phyloP scores from a whole-genome alignment of 2,113 vertebrate genomes.

The Columba janthina region DNA sequence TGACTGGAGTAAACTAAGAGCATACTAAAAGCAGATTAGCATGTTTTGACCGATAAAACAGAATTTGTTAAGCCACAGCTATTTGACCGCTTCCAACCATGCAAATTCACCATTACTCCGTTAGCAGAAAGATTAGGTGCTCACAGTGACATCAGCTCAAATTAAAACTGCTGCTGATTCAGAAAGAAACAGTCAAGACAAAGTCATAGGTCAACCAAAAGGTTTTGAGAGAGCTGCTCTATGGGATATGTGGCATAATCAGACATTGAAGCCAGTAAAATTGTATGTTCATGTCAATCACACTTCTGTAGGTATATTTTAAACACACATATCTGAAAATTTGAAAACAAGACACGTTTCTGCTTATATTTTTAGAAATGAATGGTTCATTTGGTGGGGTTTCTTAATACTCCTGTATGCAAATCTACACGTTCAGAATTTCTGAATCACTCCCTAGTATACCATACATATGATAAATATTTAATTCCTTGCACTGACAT shows the following conservation, averaged over 20 bases:
- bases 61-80: not conserved
- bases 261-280: not conserved
- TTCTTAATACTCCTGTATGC: not conserved
- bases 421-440: not conserved
- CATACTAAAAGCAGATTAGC: not conserved
- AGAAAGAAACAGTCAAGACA: not conserved
- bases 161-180: constrained; percentile 7
- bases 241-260: not conserved
- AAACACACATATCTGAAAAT: not conserved
- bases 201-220: not conserved
- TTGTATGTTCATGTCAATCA: not conserved
- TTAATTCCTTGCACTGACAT: constrained; percentile 17
- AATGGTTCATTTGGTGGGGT: not conserved
- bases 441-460: not conserved
- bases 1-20: not conserved
- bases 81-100: not conserved
- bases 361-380: constrained; percentile 4
- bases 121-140: not conserved
- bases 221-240: not conserved
- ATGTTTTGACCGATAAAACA: not conserved
- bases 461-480: constrained; percentile 13
- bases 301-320: not conserved
- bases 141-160: not conserved
- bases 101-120: not conserved
- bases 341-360: constrained; percentile 12